phyloP scores from a whole-genome alignment of 2,888 invertebrate species.

The Lithophane ornitopus region DNA sequence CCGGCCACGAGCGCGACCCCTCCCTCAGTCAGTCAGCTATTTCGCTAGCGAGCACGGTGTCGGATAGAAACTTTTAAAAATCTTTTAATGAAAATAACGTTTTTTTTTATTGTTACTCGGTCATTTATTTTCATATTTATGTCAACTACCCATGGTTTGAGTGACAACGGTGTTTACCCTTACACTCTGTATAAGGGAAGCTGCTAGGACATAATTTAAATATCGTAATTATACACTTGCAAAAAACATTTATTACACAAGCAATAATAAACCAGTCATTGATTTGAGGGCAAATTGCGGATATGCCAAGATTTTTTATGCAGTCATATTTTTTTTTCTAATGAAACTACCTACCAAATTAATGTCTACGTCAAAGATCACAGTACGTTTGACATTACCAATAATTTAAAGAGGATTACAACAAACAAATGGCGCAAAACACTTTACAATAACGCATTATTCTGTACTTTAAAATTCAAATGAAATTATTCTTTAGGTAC shows the following conservation, averaged over 20 bases:
- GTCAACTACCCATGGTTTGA: no score
- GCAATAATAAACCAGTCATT: constrained; percentile 5
- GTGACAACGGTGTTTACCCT: no score
- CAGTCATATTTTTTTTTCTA: constrained; percentile 37
- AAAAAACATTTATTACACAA: background rate
- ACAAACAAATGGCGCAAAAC: constrained; percentile 28
- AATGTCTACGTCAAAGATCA: constrained; percentile 38
- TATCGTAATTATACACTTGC: background rate
- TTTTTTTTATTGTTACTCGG: no score
- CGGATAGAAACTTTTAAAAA: no score
- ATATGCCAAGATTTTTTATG: constrained; percentile 27
- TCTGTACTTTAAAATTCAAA: constrained; percentile 4
- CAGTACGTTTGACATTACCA: constrained; percentile 49
- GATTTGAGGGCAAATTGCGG: constrained; percentile 31
- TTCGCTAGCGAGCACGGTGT: no score
- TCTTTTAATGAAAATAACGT: no score
- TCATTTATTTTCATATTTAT: no score
- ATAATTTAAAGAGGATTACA: constrained; percentile 57
- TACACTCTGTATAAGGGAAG: no score
- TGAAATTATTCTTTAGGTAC: constrained; percentile 10
- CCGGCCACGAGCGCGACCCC: no score
- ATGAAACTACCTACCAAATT: constrained; percentile 31
- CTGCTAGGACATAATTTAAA: background rate
- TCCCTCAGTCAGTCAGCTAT: no score
- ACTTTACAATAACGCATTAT: constrained; percentile 36